Percentiles rank a stretch among this genome's conserved stretches.
phyloP scores from a whole-genome alignment of 2,888 invertebrate genomes.

The Subacronicta megacephala region DNA sequence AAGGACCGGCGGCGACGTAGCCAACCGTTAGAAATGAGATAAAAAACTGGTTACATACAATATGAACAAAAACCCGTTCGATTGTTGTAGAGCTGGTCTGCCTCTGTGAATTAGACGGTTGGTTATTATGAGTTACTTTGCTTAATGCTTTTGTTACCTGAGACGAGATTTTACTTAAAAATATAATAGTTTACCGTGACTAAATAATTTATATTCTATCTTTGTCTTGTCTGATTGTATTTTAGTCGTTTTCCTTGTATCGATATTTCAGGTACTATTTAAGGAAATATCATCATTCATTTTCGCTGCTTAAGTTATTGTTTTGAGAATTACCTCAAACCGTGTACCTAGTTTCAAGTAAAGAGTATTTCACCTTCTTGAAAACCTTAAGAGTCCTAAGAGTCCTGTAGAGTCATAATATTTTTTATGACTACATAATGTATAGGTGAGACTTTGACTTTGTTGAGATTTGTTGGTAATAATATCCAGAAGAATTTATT shows the following conservation, averaged over 20 bases:
- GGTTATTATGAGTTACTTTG: constrained; percentile 7
- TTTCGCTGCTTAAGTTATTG: too few relatives aligned
- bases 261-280: too few relatives aligned
- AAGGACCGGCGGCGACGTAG: constrained; percentile 68
- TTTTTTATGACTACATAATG: too few relatives aligned
- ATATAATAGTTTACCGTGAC: neutral
- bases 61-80: constrained; percentile 55
- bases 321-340: too few relatives aligned
- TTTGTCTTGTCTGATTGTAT: neutral
- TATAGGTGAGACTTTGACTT: too few relatives aligned
- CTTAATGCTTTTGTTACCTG: constrained; percentile 37
- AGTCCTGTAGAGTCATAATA: too few relatives aligned
- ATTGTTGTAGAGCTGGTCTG: constrained; percentile 50
- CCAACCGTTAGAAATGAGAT: constrained; percentile 72
- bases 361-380: constrained; percentile 1
- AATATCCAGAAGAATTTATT: too few relatives aligned
- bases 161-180: neutral
- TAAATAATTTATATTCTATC: neutral
- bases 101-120: constrained; percentile 21
- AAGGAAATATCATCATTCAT: too few relatives aligned
- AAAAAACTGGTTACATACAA: constrained; percentile 59
- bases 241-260: constrained; percentile 22
- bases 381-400: too few relatives aligned
- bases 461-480: too few relatives aligned
- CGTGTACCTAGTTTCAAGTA: neutral